Base-by-base conservation (phyloP, 2,113 vertebrate species). In the Brachirus orientalis region DNA sequence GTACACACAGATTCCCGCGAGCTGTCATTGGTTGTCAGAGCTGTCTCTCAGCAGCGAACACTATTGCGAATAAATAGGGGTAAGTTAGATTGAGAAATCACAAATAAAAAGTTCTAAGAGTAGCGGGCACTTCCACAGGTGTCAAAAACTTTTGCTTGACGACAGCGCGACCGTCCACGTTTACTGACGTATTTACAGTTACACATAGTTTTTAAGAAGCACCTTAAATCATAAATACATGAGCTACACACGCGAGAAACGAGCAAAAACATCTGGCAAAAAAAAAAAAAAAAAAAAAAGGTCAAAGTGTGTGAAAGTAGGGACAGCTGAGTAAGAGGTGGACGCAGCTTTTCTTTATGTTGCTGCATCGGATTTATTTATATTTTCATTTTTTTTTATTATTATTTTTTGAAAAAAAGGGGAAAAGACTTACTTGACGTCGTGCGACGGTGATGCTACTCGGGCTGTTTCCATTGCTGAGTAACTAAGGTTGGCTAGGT, bases 61-160 rank as follows among this genome's bases (percentile, higher is more conserved):
- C 60, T 63, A 65, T 75, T 75, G 75, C 41, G 63, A 79, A 88
- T 35, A 81, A 79, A 69, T 78, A 80, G 50, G 51, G 45, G 65
- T 72, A 91, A 85, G 90, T 88, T 93, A 73, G 90, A 63, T 58
- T 83, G 90, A 90, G 88, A 85, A 85, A 82, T 86, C 86, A 79
- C 63, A 74, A 37, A 68, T 79, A 80, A 85, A 86, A 86, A 86
- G 56, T 82, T 44, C 35, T 33, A 61, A 69, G 38, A 28, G 72
- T 36, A 13, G 28, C 6, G 28, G 44, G 37, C 8, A 10, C 36
- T 81, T 82, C 70, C 77, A 85, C 88, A 90, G 88, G 90, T 92
- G 88, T 85, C 77, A 3, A 60, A 65, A 69, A 63, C 6, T 3
- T 33, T 20, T 12, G 36, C 41, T 0, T 3, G 33, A 1, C 8